phyloP scores from a whole-genome alignment of 1,140 invertebrate species.

The Pseudomyrmex concolor region DNA sequence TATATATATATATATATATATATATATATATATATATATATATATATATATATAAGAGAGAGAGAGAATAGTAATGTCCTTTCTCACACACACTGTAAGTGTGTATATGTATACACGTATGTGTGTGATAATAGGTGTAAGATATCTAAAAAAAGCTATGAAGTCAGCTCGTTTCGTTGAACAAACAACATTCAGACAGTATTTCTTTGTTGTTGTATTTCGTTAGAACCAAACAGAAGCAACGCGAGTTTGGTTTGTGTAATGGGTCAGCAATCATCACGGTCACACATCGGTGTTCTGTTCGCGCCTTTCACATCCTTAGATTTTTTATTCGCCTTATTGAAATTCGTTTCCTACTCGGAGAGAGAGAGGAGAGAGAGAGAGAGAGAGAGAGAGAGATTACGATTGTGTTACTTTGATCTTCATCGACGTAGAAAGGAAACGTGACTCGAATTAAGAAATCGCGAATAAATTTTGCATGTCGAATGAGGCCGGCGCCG shows the following conservation, averaged over 20 bases:
- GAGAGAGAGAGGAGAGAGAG: too few relatives aligned
- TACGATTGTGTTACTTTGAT: background rate
- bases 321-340: conserved; percentile 11
- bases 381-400: too few relatives aligned
- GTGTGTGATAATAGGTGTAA: too few relatives aligned
- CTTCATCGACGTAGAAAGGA: background rate
- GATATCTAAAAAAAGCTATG: too few relatives aligned
- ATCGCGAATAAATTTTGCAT: conserved; percentile 46
- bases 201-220: background rate
- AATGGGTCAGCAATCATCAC: conserved; percentile 59
- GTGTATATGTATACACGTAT: too few relatives aligned
- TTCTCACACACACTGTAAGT: too few relatives aligned
- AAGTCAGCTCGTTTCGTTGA: too few relatives aligned
- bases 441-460: conserved; percentile 46
- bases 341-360: conserved; percentile 32
- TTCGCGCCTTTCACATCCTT: conserved; percentile 38
- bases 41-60: too few relatives aligned
- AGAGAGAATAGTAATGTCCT: too few relatives aligned
- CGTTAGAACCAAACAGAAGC: conserved; percentile 26
- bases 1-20: too few relatives aligned
- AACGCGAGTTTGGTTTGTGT: conserved; percentile 16
- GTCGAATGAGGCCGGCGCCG: background rate
- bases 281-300: conserved; percentile 24
- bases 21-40: too few relatives aligned
- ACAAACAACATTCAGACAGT: too few relatives aligned